Percentiles rank a stretch among this genome's conserved stretches.
phyloP scores from a whole-genome alignment of 2,797 vertebrate species.

The Lacerta agilis region DNA sequence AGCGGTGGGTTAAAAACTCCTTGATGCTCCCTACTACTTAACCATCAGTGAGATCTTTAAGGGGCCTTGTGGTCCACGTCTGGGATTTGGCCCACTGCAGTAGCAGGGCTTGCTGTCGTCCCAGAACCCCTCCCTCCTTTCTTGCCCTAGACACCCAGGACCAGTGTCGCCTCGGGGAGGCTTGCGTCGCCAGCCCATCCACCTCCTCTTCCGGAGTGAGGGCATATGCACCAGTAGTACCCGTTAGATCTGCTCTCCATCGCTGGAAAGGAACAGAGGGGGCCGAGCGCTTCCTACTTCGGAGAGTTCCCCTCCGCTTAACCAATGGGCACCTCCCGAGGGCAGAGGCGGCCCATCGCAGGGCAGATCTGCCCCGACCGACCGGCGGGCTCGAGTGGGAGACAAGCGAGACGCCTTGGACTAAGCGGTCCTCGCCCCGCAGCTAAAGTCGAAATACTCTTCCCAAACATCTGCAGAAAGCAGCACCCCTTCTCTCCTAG shows the following conservation, averaged over 20 bases:
- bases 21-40: background rate
- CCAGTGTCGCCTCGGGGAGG: background rate
- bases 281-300: background rate
- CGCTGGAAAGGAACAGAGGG: background rate
- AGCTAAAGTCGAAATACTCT: background rate
- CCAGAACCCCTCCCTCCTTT: background rate
- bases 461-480: background rate
- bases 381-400: background rate
- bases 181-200: background rate
- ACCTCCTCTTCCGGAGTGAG: background rate
- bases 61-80: background rate
- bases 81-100: no score
- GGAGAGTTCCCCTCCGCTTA: background rate
- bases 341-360: background rate
- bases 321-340: background rate
- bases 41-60: background rate
- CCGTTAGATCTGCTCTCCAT: background rate
- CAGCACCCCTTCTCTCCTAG: background rate
- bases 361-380: background rate
- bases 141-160: background rate
- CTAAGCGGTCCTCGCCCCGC: no score
- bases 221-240: background rate
- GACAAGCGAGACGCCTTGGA: no score
- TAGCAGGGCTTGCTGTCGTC: no score
- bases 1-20: background rate